A percentile compares a stretch with the other conserved stretches of the same genome.
Conservation (phyloP, 2,797 vertebrate species). For the Tadarida brasiliensis region DNA sequence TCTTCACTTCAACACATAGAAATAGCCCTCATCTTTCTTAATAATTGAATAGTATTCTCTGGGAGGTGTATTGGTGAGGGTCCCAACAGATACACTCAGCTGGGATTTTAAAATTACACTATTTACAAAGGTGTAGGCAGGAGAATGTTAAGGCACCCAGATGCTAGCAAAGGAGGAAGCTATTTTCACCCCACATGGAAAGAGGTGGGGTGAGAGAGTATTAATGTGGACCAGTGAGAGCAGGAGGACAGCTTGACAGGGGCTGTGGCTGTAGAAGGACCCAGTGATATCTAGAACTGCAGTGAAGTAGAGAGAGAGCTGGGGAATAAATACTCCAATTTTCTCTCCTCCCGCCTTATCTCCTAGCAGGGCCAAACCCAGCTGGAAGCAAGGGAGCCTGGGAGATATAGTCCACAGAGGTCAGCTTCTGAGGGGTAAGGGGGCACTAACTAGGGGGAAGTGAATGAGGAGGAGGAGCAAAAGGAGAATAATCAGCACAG, state of each 20-base stretch:
- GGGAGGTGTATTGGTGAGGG: not conserved
- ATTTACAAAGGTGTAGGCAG: not conserved
- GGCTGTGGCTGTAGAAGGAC: not conserved
- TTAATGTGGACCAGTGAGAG: not conserved
- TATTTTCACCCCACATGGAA: not conserved
- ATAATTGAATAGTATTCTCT: not conserved
- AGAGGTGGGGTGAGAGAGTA: not conserved
- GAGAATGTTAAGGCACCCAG: not conserved
- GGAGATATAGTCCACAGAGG: constrained; percentile 37
- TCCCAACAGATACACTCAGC: not conserved
- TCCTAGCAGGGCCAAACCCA: constrained; percentile 37
- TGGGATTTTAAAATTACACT: not conserved
- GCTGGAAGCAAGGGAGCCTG: constrained; percentile 34
- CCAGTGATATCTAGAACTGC: not conserved
- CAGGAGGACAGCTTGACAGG: not conserved
- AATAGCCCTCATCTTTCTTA: not conserved
- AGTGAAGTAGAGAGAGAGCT: not conserved
- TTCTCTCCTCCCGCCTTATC: not conserved
- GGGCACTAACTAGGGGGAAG: not conserved
- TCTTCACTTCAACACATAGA: not conserved
- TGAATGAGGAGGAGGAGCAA: not conserved
- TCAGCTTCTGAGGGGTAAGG: not conserved
- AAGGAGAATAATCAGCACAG: not conserved
- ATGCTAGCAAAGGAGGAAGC: not conserved
- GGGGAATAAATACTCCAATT: constrained; percentile 2